Evolutionary conservation across 1,140 invertebrate species (phyloP), one percentile per base, ranked within the genome.

Genomic region (Dysdera silvatica): DNA sequence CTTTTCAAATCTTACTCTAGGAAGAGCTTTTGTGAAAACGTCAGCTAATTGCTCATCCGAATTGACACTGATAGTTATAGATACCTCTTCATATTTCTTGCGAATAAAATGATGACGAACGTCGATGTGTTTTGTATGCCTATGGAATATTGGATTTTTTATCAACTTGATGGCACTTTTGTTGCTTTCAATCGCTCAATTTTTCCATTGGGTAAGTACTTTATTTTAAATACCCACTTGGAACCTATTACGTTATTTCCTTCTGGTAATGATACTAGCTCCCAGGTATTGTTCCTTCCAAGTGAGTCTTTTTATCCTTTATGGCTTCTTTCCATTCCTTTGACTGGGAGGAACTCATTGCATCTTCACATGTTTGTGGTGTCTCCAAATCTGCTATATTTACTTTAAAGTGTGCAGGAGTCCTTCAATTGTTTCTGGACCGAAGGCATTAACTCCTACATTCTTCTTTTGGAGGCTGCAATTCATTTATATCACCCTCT

Each of bases 301-400:
- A 56, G 41, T 24, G 51, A 60, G 3, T 60, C 8, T 7, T 49
- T 14, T 67, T 53, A 14, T 61, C 58, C 10, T 48, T 29, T 16
- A 67, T 65, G 12, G 61, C 66, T 23, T 29, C 12, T n/a, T 28
- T 32, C 61, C 61, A 67, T 20, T 57, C n/a, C 5, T 59, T 33
- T 53, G 24, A 18, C 26, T 64, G n/a, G n/a, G 5, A 16, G 1
- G 37, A 54, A 7, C 52, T 47, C 18, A 64, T 32, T 59, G 61
- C 61, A 24, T 58, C 61, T 45, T 61, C 31, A 58, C 37, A 49
- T 24, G 45, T 40, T n/a, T 16, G n/a, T 10, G 37, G 40, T 16
- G 47, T 29, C 10, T 31, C 40, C n/a, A n/a, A n/a, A n/a, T n/a
- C n/a, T 35, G 54, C 24, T 23, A 56, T 14, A 31, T 56, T 56